Evolutionary conservation across 2,888 invertebrate species (phyloP), one percentile per base, ranked within the genome.

Genomic region (Caradrina kadenii): DNA sequence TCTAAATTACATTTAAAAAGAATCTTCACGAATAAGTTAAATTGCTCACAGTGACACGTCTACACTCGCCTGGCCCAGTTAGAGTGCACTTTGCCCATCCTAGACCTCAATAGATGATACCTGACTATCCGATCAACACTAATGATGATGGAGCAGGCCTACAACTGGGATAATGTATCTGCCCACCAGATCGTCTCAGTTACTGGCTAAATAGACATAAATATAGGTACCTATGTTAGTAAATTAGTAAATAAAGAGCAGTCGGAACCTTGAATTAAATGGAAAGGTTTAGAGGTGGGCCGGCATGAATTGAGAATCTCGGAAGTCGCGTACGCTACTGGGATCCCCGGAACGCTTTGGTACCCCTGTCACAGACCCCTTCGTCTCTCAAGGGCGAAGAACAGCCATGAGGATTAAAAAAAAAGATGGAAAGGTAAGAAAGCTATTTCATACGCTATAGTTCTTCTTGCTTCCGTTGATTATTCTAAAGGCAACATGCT

Each of bases 111-210:
- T 88, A 76, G 73, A 50, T 68, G 82, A 80, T 77, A 79, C 73
- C 79, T 74, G 69, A 79, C 63, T 69, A 82, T 84, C 84, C 85
- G 82, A 85, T 87, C 86, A 83, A 81, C 69, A 39, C 62, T 89
- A 88, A 92, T 88, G 92, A 88, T 88, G 92, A 92, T 86, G 87
- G 90, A 92, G 72, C 84, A 86, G 71, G 66, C 53, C 63, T 59
- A 58, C 62, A 53, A 61, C 69, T 69, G 59, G 64, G 75, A 69
- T 87, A 78, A 85, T 82, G 79, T 82, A 35, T 31, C 39, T 72
- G 72, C 82, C 84, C 64, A 84, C 80, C 39, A 53, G 22, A 39
- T 21, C 55, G 31, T 35, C 66, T 31, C 56, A 60, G 26, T 31
- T 53, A 62, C 42, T 22, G 17, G n/a, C 35, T 49, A 56, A 31